A percentile compares a stretch with the other conserved stretches of the same genome.
Evolutionary conservation across 2,113 vertebrate species (phyloP).

Genomic region (Dendropsophus ebraccatus): DNA sequence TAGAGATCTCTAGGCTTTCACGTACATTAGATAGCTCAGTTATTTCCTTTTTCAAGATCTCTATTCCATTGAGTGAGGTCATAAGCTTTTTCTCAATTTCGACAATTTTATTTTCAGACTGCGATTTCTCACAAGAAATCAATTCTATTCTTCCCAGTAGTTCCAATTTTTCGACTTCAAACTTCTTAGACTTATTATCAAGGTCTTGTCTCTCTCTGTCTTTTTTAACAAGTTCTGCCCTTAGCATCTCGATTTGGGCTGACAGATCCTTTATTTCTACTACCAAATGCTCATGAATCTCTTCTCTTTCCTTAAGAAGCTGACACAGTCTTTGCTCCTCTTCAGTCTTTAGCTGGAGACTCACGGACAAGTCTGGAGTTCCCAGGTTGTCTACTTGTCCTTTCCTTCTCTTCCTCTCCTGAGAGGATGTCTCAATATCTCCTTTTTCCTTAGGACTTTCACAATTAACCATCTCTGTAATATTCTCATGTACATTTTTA

Average conservation of each 20-base stretch:
- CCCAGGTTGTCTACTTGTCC: not conserved
- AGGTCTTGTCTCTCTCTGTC: constrained; percentile 69
- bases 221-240: constrained; percentile 69
- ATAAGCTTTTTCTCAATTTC: constrained; percentile 69
- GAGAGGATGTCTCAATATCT: not conserved
- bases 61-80: constrained; percentile 67
- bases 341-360: constrained; percentile 57
- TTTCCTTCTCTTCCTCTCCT: not conserved
- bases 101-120: constrained; percentile 60
- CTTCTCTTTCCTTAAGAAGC: constrained; percentile 54
- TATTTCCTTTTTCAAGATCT: constrained; percentile 65
- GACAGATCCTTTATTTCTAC: constrained; percentile 66
- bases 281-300: constrained; percentile 61
- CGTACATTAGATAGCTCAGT: constrained; percentile 67
- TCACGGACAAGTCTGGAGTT: constrained; percentile 55
- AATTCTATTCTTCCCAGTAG: constrained; percentile 64
- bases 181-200: constrained; percentile 65
- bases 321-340: constrained; percentile 58
- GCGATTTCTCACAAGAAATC: constrained; percentile 65
- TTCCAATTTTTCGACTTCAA: constrained; percentile 69
- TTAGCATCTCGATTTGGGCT: constrained; percentile 67
- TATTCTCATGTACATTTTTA: not conserved
- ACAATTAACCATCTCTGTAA: not conserved
- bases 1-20: constrained; percentile 69
- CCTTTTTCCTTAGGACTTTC: constrained; percentile 20